A percentile compares a stretch with the other conserved stretches of the same genome.
Conservation (phyloP, 2,888 invertebrate species). For the Microctonus hyperodae region DNA sequence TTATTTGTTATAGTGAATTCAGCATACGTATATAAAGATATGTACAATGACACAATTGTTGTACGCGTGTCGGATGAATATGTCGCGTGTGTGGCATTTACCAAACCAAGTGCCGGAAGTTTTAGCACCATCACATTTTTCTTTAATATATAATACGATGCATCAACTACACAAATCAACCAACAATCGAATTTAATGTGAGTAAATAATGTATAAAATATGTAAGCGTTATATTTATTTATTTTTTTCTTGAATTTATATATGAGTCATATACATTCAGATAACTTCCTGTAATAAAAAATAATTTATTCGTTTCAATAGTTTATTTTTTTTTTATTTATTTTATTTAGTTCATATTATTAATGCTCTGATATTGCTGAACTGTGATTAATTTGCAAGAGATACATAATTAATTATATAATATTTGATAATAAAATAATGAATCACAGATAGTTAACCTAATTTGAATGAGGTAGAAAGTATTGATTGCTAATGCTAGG, state of each 20-base stretch:
- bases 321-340: neutral
- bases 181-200: neutral
- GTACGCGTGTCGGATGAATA: constrained; percentile 39
- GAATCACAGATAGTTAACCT: neutral
- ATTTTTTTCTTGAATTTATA: neutral
- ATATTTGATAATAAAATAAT: neutral
- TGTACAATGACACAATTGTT: neutral
- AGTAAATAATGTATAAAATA: neutral
- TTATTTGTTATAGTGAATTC: neutral
- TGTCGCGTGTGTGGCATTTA: constrained; percentile 49
- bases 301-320: neutral
- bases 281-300: constrained; percentile 1
- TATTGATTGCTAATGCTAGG: neutral
- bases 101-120: constrained; percentile 45
- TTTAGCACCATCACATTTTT: constrained; percentile 36
- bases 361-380: neutral
- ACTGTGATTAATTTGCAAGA: neutral
- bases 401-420: neutral
- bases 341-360: neutral
- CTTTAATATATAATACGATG: neutral
- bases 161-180: neutral
- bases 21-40: neutral
- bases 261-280: neutral
- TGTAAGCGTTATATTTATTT: neutral
- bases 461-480: neutral